Conservation (phyloP, 2,888 invertebrate genomes). For the Blera fallax region DNA sequence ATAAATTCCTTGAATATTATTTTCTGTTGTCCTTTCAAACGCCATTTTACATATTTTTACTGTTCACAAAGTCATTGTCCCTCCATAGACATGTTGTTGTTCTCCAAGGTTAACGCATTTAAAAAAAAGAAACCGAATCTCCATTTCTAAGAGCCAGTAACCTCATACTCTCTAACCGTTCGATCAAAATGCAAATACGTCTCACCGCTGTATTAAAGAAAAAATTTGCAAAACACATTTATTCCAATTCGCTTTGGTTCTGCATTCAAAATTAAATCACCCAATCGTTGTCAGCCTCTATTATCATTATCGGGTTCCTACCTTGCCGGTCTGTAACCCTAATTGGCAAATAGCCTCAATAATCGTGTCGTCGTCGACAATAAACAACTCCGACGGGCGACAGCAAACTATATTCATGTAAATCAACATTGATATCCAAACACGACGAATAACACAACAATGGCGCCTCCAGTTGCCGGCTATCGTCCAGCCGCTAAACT, state of each 20-base stretch:
- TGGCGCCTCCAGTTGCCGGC: slow-evolving; percentile 31
- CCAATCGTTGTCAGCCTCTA: background rate
- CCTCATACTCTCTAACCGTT: background rate
- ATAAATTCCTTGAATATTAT: no score
- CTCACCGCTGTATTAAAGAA: background rate
- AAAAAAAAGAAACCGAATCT: background rate
- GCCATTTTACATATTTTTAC: no score
- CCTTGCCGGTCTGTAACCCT: slow-evolving; percentile 53
- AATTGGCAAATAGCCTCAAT: slow-evolving; percentile 49
- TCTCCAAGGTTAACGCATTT: background rate
- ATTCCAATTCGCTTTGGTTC: background rate
- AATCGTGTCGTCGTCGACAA: slow-evolving; percentile 9
- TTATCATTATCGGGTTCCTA: background rate
- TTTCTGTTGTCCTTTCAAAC: no score
- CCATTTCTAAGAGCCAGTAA: background rate
- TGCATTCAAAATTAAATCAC: slow-evolving; percentile 27
- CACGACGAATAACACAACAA: slow-evolving; percentile 30
- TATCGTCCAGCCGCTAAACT: background rate
- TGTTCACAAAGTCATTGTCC: background rate
- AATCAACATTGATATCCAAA: slow-evolving; percentile 16
- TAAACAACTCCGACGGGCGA: slow-evolving; percentile 9
- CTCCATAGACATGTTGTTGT: background rate
- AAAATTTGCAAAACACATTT: slow-evolving; percentile 17
- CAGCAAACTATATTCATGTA: slow-evolving; percentile 15
- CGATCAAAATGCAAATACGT: slow-evolving; percentile 4